Conservation (phyloP, 2,113 vertebrate species). For the Etia nguti region DNA sequence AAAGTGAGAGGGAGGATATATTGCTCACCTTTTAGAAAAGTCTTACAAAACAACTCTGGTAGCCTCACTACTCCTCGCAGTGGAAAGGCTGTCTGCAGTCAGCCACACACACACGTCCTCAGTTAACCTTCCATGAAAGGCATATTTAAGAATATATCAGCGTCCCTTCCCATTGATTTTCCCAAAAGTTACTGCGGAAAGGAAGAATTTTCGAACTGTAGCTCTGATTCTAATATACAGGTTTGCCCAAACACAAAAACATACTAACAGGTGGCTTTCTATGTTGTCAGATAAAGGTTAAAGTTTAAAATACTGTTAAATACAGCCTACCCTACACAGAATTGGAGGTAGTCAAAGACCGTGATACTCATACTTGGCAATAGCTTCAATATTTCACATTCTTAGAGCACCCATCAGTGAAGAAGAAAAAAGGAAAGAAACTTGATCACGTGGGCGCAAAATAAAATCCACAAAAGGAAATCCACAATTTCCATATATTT, state of each 20-base stretch:
- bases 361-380: not conserved
- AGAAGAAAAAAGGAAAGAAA: not conserved
- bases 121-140: constrained; percentile 14
- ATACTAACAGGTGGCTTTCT: not conserved
- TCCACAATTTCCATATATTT: not conserved
- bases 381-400: not conserved
- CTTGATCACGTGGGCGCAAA: not conserved
- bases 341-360: not conserved
- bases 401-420: not conserved
- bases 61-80: constrained; percentile 23
- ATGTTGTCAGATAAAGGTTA: not conserved
- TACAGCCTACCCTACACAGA: not conserved
- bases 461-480: not conserved
- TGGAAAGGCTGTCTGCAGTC: not conserved
- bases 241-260: not conserved
- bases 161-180: not conserved
- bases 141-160: not conserved
- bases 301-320: not conserved
- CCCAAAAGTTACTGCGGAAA: not conserved
- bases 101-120: constrained; percentile 28
- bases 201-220: no score
- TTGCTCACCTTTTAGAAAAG: constrained; percentile 22
- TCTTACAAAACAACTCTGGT: constrained; percentile 2
- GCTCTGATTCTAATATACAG: not conserved
- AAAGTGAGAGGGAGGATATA: constrained; percentile 34